Conservation (phyloP, 2,888 invertebrate species). For the Epinotia nisella region DNA sequence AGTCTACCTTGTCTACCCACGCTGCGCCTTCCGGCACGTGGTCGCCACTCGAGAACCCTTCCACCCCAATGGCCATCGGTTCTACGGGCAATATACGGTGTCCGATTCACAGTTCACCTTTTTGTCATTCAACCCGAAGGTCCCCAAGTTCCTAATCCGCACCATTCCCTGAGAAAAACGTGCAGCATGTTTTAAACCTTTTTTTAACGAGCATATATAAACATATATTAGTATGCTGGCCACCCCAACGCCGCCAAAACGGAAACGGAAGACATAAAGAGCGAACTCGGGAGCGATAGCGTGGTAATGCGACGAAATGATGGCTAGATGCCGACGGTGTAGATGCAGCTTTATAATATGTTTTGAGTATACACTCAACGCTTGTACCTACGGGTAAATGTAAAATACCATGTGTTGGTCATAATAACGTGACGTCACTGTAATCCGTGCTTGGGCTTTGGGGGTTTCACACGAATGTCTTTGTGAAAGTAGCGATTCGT, state of each 20-base stretch:
- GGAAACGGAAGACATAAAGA: conserved; percentile 50
- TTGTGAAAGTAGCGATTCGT: no score
- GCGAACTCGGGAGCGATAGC: conserved; percentile 50
- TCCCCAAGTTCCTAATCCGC: neutral
- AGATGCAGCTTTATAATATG: conserved; percentile 28
- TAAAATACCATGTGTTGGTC: neutral
- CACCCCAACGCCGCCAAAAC: conserved; percentile 32
- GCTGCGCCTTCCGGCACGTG: no score
- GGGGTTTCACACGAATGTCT: no score
- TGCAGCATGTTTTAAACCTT: conserved; percentile 34
- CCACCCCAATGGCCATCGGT: no score
- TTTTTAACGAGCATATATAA: conserved; percentile 28
- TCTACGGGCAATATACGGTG: no score
- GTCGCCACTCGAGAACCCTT: no score
- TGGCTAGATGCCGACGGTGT: conserved; percentile 43
- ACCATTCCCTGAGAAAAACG: conserved; percentile 22
- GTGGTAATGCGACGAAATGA: conserved; percentile 49
- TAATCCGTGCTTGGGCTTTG: no score
- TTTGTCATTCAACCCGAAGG: neutral
- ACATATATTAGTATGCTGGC: conserved; percentile 38
- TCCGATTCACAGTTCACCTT: neutral
- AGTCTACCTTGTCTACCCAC: no score
- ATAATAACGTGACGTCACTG: neutral
- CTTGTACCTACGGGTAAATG: neutral
- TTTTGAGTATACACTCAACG: neutral